Conservation (phyloP, 30 jellyfish, hydroid and myxozoan species). For the Hydractinia symbiolongicarpus region DNA sequence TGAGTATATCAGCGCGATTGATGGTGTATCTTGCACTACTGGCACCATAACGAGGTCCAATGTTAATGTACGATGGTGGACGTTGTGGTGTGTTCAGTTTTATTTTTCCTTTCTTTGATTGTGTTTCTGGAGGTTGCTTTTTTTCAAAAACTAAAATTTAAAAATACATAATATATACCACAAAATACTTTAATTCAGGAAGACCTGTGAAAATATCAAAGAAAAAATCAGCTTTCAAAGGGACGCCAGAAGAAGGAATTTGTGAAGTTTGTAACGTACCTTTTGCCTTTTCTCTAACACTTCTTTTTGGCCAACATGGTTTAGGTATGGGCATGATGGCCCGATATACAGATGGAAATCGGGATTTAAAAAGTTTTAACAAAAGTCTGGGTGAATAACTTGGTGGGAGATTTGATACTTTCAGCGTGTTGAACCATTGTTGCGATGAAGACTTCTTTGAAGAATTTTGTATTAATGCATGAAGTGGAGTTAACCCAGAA, state of each 20-base stretch:
- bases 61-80: background rate
- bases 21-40: slow-evolving; percentile 6
- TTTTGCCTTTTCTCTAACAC: slow-evolving; percentile 49
- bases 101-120: background rate
- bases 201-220: background rate
- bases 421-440: slow-evolving; percentile 47
- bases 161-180: background rate
- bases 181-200: background rate
- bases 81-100: slow-evolving; percentile 13
- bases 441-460: slow-evolving; percentile 52
- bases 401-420: slow-evolving; percentile 72
- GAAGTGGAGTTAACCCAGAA: slow-evolving; percentile 83
- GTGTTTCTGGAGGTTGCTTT: no score
- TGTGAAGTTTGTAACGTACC: slow-evolving; percentile 30
- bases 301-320: slow-evolving; percentile 52
- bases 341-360: slow-evolving; percentile 87
- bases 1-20: slow-evolving; percentile 79
- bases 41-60: slow-evolving; percentile 3
- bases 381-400: slow-evolving; percentile 84
- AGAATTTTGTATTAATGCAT: slow-evolving; percentile 53
- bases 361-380: slow-evolving; percentile 75
- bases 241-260: background rate
- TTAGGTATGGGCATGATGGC: slow-evolving; percentile 80
- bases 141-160: background rate
- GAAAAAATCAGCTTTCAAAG: background rate